A percentile compares a stretch with the other conserved stretches of the same genome.
Evolutionary conservation across 2,113 vertebrate genomes (phyloP).

Genomic region (Pedionomus torquatus): DNA sequence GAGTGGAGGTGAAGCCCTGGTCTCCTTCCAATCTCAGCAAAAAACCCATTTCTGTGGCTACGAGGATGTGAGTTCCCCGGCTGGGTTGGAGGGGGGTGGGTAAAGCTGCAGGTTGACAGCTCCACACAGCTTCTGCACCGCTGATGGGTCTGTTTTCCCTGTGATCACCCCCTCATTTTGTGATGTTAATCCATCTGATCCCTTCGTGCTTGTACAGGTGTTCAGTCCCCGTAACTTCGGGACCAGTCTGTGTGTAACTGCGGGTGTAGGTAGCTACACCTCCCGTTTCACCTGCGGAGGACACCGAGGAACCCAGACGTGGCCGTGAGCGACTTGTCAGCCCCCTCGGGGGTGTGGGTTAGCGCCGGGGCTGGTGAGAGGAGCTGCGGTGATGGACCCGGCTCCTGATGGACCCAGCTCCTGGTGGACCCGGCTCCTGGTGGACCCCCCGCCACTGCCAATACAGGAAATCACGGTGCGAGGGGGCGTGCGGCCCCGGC

Average conservation of each 20-base stretch:
- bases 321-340: not conserved
- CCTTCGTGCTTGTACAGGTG: accelerated
- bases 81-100: accelerated
- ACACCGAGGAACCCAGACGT: accelerated
- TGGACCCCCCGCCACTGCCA: not conserved
- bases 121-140: not conserved
- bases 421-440: not conserved
- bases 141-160: accelerated
- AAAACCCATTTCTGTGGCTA: accelerated
- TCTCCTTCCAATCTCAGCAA: not conserved
- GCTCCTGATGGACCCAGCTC: not conserved
- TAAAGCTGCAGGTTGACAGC: accelerated
- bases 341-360: accelerated
- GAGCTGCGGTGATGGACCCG: not conserved
- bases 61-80: accelerated
- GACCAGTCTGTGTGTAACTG: accelerated
- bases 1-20: not conserved
- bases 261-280: accelerated
- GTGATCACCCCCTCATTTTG: accelerated
- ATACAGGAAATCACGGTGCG: not conserved
- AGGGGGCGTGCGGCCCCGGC: not conserved
- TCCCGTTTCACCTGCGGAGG: not conserved
- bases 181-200: not conserved
- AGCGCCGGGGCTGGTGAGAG: not conserved
- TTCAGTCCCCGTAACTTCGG: accelerated